Evolutionary conservation across 2,888 invertebrate species (phyloP), one percentile per base, ranked within the genome.

Genomic region (Piscicola geometra): DNA sequence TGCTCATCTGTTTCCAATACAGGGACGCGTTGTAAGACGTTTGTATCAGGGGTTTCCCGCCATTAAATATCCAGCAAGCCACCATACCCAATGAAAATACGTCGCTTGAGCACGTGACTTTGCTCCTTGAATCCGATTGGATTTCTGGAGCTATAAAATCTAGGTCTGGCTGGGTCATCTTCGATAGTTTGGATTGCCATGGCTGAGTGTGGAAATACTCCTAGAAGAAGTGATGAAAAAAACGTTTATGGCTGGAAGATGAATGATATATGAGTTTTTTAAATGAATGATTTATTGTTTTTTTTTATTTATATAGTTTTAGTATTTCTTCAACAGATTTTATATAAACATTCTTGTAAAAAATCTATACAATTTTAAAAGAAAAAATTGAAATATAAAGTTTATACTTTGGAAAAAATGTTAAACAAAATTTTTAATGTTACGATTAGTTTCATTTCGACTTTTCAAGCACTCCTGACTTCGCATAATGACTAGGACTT

Each of bases 11-110:
- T 86, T 93, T 95, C 82, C 91, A 86, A 86, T 97, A 97, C 78
- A 91, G 89, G 79, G 93, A 90, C 67, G 91, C 90, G 82, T 92
- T 94, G 86, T 95, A 92, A 84, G 92, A 92, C n/a, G 95, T 91
- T 84, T 94, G 93, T 79, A 98, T 91, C 60, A 97, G 88, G 0
- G 93, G 90, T 80, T 90, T 90, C 52, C 98, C 97, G 79, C 90
- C 89, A 87, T 96, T 96, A 87, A 93, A 97, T 76, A 97, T 90
- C 77, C 95, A 90, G 84, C 93, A 93, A 81, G 97, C 91, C 73
- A 95, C 91, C 89, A 97, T 91, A 25, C 98, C 98, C 80, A 98
- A 87, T 0, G 96, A 94, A 87, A 92, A 99, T 92, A 98, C 95
- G 86, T 99, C 98, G 81, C 94, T 94, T 67, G 92, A 88, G 75